Conservation (phyloP, 2,113 vertebrate genomes). For the Serinus canaria region DNA sequence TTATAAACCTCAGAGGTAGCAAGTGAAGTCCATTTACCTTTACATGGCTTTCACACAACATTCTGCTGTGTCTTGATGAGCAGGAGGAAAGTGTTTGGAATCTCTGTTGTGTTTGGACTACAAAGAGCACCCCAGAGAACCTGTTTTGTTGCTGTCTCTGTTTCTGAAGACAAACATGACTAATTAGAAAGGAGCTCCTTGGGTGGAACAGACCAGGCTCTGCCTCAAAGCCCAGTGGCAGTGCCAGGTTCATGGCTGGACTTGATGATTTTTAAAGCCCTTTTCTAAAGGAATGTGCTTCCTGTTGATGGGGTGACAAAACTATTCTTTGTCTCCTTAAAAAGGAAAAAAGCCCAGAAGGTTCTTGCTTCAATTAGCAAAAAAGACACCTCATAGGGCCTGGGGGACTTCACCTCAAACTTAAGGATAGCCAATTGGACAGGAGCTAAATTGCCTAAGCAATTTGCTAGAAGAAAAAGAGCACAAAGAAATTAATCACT, state of each 20-base stretch:
- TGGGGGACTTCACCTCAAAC: too few relatives aligned
- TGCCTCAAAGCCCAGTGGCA: neutral
- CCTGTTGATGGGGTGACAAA: too few relatives aligned
- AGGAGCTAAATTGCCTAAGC: too few relatives aligned
- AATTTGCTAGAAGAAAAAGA: too few relatives aligned
- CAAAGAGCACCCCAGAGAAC: neutral
- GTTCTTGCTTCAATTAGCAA: too few relatives aligned
- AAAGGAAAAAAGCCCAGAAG: too few relatives aligned
- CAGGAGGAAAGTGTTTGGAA: neutral
- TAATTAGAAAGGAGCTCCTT: neutral
- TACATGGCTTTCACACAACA: neutral
- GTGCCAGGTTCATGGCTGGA: fast-evolving
- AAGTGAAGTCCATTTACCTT: neutral
- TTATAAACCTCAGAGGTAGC: neutral
- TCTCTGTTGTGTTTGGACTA: neutral
- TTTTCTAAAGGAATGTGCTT: neutral
- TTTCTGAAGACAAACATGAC: neutral
- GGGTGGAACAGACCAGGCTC: neutral
- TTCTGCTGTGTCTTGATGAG: neutral
- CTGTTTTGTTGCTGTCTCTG: neutral
- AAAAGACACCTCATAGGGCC: too few relatives aligned
- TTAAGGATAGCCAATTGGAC: too few relatives aligned
- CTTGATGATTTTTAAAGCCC: too few relatives aligned
- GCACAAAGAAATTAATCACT: too few relatives aligned
- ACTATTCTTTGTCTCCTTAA: too few relatives aligned